These are phyloP conservation scores for Cynopterus brachyotis DNA, from an alignment of 2,113 vertebrate species.

Conservation along the genomic window DNA sequence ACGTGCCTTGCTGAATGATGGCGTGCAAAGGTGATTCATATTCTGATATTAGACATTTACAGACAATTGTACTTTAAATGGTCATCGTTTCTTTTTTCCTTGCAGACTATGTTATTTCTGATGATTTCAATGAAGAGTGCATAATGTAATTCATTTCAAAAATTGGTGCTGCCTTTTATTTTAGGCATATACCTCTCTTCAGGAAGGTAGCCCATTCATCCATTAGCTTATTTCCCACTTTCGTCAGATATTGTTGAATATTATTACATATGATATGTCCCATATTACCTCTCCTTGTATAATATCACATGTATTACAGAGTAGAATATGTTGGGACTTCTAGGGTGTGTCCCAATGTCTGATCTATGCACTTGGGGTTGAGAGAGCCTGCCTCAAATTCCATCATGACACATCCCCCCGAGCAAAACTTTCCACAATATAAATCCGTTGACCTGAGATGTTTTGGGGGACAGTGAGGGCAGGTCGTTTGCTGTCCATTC, in stretches of 20 bases:
- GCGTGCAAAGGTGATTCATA: background rate
- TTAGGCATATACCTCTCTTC: background rate
- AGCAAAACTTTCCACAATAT: background rate
- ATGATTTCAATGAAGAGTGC: background rate
- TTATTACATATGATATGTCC: background rate
- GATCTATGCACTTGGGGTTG: background rate
- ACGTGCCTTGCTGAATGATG: rapidly evolving
- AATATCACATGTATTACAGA: background rate
- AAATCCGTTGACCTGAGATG: background rate
- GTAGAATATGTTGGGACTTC: background rate
- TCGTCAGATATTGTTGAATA: background rate
- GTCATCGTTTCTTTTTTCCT: rapidly evolving
- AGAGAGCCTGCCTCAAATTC: background rate
- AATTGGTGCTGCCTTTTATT: background rate
- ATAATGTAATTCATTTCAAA: background rate
- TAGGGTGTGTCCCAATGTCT: rapidly evolving
- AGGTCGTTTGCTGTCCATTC: background rate
- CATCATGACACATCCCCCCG: too few relatives aligned
- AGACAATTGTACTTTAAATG: background rate
- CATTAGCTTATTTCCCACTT: background rate
- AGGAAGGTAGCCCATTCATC: background rate
- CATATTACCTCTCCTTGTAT: background rate
- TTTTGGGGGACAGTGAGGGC: rapidly evolving
- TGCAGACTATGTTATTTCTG: background rate
- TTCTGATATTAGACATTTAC: rapidly evolving